Evolutionary conservation across 2,888 invertebrate species (phyloP).

Genomic region (Auanema sp.): DNA sequence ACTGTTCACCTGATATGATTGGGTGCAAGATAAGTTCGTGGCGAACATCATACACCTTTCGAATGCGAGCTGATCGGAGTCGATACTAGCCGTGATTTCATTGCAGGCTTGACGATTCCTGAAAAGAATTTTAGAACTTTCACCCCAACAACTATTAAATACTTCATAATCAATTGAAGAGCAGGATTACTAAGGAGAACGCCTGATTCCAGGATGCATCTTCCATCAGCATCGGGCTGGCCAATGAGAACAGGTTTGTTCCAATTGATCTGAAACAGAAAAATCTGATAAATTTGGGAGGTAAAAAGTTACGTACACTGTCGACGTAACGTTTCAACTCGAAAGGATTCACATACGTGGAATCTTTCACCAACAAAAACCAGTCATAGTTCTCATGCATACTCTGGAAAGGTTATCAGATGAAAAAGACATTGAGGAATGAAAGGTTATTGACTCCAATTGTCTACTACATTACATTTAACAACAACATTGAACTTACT

Average conservation of each 20-base stretch:
- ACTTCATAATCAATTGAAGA: constrained; percentile 74
- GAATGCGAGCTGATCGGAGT: constrained; percentile 52
- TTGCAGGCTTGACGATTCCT: constrained; percentile 54
- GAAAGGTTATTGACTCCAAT: no score
- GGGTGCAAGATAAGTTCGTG: constrained; percentile 52
- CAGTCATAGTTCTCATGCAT: constrained; percentile 80
- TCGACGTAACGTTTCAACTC: constrained; percentile 75
- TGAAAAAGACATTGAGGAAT: background rate
- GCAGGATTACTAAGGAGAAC: constrained; percentile 85
- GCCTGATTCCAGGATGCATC: constrained; percentile 76
- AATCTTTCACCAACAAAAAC: constrained; percentile 84
- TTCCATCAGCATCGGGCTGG: constrained; percentile 46
- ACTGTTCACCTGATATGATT: constrained; percentile 33
- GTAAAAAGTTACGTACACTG: constrained; percentile 22
- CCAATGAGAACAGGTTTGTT: constrained; percentile 46
- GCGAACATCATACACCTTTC: constrained; percentile 57
- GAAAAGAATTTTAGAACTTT: constrained; percentile 16
- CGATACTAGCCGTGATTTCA: constrained; percentile 30
- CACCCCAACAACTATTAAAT: constrained; percentile 9
- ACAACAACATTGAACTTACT: constrained; percentile 19
- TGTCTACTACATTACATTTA: background rate
- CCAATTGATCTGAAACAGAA: constrained; percentile 49
- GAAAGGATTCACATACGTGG: constrained; percentile 81
- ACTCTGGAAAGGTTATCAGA: constrained; percentile 38
- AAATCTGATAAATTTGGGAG: background rate